These are phyloP conservation scores for Rhagologus leucostigma DNA, from an alignment of 2,113 vertebrate genomes.

Conservation along the genomic window DNA sequence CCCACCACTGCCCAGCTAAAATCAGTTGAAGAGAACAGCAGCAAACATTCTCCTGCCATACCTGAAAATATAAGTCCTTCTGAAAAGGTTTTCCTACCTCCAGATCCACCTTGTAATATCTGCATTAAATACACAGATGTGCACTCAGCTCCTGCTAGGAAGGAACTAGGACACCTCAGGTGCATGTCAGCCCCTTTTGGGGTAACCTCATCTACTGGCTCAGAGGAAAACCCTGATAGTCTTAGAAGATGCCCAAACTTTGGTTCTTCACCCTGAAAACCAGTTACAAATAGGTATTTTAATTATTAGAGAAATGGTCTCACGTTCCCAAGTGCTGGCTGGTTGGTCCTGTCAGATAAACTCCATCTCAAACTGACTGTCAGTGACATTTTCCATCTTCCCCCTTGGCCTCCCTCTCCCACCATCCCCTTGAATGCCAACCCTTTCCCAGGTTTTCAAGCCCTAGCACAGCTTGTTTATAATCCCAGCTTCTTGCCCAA, in stretches of 20 bases:
- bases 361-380: not conserved
- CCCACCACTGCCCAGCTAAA: not conserved
- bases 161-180: not conserved
- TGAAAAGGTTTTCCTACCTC: not conserved
- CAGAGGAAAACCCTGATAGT: not conserved
- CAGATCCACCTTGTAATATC: fast-evolving
- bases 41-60: not conserved
- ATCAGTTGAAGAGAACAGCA: not conserved
- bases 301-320: not conserved
- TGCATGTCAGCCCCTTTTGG: fast-evolving
- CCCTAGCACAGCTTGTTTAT: not conserved
- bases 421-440: not conserved
- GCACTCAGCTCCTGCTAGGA: not conserved
- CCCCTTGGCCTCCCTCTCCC: not conserved
- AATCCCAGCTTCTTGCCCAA: not conserved
- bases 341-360: not conserved
- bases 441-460: not conserved
- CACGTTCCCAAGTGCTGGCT: not conserved
- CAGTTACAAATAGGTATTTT: not conserved
- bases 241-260: not conserved
- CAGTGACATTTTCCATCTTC: not conserved
- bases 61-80: not conserved
- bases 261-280: not conserved
- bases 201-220: not conserved
- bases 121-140: no score